Evolutionary conservation across 2,797 vertebrate species (phyloP).

Genomic region (Tokudaia tokunoshimensis): DNA sequence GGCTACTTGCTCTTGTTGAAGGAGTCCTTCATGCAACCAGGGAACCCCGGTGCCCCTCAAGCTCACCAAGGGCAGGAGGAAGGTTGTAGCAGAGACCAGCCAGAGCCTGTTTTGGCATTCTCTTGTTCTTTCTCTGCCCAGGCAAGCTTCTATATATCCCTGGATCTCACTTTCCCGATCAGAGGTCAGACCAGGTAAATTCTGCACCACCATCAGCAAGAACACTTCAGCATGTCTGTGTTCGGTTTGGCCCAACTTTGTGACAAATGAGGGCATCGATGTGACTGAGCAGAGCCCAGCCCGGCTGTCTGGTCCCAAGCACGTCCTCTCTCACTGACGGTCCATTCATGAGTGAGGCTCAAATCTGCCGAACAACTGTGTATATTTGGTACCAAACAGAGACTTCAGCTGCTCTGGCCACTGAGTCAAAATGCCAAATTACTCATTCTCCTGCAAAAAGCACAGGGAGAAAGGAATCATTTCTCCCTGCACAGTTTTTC

Average conservation of each 20-base stretch:
- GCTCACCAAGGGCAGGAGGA: too few relatives aligned
- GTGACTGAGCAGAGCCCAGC: not conserved
- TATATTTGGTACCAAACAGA: constrained; percentile 68
- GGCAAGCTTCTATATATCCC: not conserved
- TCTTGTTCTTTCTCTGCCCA: not conserved
- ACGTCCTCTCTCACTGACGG: not conserved
- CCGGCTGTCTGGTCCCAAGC: not conserved
- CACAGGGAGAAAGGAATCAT: constrained; percentile 24
- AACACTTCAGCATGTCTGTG: constrained; percentile 21
- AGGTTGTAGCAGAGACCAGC: fast-evolving
- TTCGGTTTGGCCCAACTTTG: not conserved
- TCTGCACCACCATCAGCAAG: not conserved
- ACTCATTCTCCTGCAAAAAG: constrained; percentile 73
- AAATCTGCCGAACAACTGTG: constrained; percentile 52
- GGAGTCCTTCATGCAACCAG: not conserved
- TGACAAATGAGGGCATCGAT: not conserved
- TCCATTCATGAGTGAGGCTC: not conserved
- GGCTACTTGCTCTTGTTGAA: not conserved
- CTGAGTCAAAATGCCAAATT: constrained; percentile 72
- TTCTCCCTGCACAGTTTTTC: constrained; percentile 80
- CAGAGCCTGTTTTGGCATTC: not conserved
- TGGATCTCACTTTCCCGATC: constrained; percentile 12
- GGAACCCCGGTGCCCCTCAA: too few relatives aligned
- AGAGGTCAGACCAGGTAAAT: constrained; percentile 8
- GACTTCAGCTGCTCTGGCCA: constrained; percentile 30